Base-by-base conservation (phyloP, 2,888 invertebrate species). In the Limnephilus marmoratus region DNA sequence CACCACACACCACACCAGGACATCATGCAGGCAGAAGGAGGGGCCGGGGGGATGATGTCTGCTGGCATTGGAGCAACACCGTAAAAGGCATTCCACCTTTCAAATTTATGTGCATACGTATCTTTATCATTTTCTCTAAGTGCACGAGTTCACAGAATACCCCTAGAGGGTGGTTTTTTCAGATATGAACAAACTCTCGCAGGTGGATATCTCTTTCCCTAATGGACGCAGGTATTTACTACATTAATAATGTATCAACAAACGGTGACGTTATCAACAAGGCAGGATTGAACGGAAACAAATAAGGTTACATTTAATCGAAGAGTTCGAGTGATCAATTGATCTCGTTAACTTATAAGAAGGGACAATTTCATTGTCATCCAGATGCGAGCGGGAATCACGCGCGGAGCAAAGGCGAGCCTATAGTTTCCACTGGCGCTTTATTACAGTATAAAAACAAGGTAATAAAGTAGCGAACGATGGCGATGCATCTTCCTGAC, bases 401-500 rank as follows among this genome's bases (percentile, higher is more conserved):
- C 15, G 53, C 53, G 53, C 53, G 18, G 24, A 68, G 53, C 18
- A 68, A 68, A 68, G 53, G 53, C 53, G 53, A 68, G 18, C 3
- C 53, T 83, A 15, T 49, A 83, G 37, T 83, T 29, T 83, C 37
- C 34, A 37, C 83, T 31, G 83, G 18, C 31, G 31, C 24, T 87
- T 80, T 88, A 88, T 88, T 88, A 15, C 88, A 49, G 13, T 49
- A 37, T 86, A 41, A 34, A 86, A 86, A 86, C 85, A 86, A 45
- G 41, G n/a, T 29, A 41, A 86, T 86, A n/a, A 45, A 45, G n/a
- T 45, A 49, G 80, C 80, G 80, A 31, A 88, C 68, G 80, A 88
- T 80, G 34, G 80, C 68, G 80, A 88, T 88, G 88, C 88, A 88
- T 68, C 88, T 53, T 68, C 80, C 34, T 88, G 88, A 88, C 88